Evolutionary conservation across 2,888 invertebrate genomes (phyloP).

Genomic region (Autographa gamma): DNA sequence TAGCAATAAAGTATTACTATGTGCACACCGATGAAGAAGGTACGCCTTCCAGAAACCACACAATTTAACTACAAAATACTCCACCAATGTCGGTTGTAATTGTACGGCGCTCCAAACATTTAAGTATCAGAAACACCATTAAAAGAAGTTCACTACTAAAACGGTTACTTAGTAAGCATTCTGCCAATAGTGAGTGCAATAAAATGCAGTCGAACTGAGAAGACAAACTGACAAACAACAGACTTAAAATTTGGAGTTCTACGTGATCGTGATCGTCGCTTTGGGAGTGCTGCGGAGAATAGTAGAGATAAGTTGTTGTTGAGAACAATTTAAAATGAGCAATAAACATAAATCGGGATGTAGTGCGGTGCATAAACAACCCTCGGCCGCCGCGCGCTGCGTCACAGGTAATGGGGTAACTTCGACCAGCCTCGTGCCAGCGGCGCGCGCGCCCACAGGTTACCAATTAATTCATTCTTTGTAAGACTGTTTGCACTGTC

Average conservation of each 20-base stretch:
- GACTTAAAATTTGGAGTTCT: conserved; percentile 47
- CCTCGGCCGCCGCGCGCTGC: background rate
- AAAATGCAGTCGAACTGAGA: conserved; percentile 40
- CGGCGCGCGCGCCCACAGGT: background rate
- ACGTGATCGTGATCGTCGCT: conserved; percentile 53
- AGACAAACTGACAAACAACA: conserved; percentile 38
- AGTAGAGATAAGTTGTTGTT: conserved; percentile 60
- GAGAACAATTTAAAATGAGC: conserved; percentile 64
- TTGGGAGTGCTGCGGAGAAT: conserved; percentile 42
- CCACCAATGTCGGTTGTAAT: background rate
- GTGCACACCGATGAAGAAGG: background rate
- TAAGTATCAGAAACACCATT: conserved; percentile 1
- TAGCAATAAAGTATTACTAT: background rate
- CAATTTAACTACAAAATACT: conserved; percentile 8
- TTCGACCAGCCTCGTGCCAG: background rate
- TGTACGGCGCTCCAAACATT: background rate
- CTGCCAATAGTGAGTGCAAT: conserved; percentile 47
- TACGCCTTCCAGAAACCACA: background rate
- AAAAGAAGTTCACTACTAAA: conserved; percentile 6
- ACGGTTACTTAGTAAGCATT: conserved; percentile 40
- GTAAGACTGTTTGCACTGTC: background rate
- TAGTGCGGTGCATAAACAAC: conserved; percentile 56
- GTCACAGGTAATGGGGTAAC: conserved; percentile 38
- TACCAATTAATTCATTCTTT: conserved; percentile 3
- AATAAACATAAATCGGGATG: conserved; percentile 65